A percentile compares a stretch with the other conserved stretches of the same genome.
phyloP scores from a whole-genome alignment of 2,113 vertebrate genomes.

The Pogona vitticeps region DNA sequence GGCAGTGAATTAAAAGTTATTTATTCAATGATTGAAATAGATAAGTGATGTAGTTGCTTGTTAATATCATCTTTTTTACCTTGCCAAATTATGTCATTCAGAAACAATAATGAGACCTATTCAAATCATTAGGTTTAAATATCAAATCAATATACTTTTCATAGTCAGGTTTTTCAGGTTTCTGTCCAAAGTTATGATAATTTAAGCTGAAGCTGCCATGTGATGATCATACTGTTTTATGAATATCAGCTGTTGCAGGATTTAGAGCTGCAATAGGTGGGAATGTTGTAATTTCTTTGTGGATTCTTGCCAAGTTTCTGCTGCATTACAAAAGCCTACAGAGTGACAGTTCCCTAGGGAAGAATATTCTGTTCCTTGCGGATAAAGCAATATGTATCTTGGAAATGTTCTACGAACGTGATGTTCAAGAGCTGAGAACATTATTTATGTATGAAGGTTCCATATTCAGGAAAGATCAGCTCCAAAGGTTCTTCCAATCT shows the following conservation, averaged over 20 bases:
- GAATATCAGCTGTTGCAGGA: background rate
- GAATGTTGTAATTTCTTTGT: background rate
- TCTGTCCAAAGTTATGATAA: background rate
- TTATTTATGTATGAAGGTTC: background rate
- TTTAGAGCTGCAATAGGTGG: background rate
- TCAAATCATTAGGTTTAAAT: background rate
- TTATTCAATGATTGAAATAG: background rate
- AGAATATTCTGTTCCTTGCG: slow-evolving; percentile 13
- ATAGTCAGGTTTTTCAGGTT: background rate
- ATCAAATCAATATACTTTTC: slow-evolving; percentile 7
- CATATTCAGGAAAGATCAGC: background rate
- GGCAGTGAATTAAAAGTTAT: background rate
- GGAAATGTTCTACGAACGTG: slow-evolving; percentile 4
- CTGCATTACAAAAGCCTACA: slow-evolving; percentile 1
- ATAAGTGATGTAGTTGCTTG: background rate
- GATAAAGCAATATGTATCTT: background rate
- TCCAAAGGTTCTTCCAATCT: background rate
- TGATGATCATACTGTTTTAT: background rate
- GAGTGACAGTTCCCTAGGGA: slow-evolving; percentile 1
- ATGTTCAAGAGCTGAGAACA: background rate
- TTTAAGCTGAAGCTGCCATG: background rate
- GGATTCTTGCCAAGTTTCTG: background rate
- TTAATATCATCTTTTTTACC: background rate
- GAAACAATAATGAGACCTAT: background rate
- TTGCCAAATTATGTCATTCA: background rate